phyloP scores from a whole-genome alignment of 2,113 vertebrate genomes.

The Phrynosoma blainvillii region DNA sequence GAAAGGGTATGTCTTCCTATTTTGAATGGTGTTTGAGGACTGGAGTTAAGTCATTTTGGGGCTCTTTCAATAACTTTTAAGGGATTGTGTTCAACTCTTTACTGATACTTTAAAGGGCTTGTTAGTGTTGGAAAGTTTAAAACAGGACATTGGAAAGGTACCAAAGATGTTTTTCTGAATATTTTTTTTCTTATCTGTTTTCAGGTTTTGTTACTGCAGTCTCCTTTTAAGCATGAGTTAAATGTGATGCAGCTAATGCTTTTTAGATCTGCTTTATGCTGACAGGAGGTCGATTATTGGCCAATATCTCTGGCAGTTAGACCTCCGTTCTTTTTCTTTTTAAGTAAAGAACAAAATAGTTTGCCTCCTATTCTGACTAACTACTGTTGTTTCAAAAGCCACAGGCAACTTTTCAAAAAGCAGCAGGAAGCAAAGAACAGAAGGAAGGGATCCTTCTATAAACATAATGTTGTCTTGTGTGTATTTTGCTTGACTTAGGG shows the following conservation, averaged over 20 bases:
- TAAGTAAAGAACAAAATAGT: neutral
- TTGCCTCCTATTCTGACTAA: constrained; percentile 12
- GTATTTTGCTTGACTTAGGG: neutral
- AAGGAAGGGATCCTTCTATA: neutral
- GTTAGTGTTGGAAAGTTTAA: neutral
- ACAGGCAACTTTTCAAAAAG: constrained; percentile 24
- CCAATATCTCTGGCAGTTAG: neutral
- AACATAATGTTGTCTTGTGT: neutral
- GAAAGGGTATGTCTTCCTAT: no score
- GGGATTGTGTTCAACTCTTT: neutral
- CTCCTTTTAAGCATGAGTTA: neutral
- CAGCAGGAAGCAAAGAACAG: neutral
- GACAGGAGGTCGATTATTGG: neutral
- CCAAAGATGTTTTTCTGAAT: neutral
- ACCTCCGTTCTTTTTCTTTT: neutral
- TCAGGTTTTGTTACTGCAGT: neutral
- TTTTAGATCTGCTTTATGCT: constrained; percentile 5
- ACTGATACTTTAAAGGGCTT: neutral
- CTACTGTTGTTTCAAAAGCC: neutral
- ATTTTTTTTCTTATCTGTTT: neutral
- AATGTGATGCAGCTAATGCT: neutral
- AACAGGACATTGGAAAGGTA: neutral
- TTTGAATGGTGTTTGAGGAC: no score
- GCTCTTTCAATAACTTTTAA: neutral
- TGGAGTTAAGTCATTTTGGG: neutral